phyloP scores from a whole-genome alignment of 1,140 invertebrate species.

The Bombus waltoni region DNA sequence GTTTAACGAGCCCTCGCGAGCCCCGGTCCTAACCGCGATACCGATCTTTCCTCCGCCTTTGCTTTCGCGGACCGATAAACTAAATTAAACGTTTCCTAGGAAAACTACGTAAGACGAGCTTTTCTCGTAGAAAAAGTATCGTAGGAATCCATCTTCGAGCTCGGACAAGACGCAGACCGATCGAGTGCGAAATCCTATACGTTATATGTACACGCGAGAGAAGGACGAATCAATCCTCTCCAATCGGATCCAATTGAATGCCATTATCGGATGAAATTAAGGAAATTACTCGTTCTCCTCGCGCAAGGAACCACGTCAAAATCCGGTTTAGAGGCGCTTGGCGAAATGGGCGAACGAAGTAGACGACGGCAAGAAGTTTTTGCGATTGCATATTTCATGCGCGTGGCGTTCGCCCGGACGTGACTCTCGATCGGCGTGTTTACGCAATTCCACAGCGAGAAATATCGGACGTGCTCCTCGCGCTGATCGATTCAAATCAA shows the following conservation, averaged over 20 bases:
- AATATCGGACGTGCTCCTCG: not conserved
- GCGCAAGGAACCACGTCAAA: constrained; percentile 2
- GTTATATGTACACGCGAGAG: not conserved
- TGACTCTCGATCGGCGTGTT: constrained; percentile 12
- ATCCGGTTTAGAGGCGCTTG: not conserved
- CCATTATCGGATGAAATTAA: constrained; percentile 30
- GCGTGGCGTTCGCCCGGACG: not conserved
- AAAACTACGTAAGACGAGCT: not conserved
- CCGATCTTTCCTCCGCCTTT: too few relatives aligned
- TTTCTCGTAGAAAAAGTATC: not conserved
- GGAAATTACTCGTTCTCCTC: not conserved
- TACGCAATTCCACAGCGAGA: constrained; percentile 5
- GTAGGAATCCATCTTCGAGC: not conserved
- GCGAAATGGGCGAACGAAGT: not conserved
- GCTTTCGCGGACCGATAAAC: not conserved
- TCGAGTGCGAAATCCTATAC: not conserved
- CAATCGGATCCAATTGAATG: not conserved
- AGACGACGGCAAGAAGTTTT: not conserved
- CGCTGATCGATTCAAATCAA: not conserved
- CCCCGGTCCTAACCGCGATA: not conserved
- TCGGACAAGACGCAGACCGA: not conserved
- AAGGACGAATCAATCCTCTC: not conserved
- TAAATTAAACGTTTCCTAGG: not conserved
- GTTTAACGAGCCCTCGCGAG: constrained; percentile 38
- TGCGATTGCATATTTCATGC: not conserved